Conservation (phyloP, 2,888 invertebrate species). For the Drosophila recens region DNA sequence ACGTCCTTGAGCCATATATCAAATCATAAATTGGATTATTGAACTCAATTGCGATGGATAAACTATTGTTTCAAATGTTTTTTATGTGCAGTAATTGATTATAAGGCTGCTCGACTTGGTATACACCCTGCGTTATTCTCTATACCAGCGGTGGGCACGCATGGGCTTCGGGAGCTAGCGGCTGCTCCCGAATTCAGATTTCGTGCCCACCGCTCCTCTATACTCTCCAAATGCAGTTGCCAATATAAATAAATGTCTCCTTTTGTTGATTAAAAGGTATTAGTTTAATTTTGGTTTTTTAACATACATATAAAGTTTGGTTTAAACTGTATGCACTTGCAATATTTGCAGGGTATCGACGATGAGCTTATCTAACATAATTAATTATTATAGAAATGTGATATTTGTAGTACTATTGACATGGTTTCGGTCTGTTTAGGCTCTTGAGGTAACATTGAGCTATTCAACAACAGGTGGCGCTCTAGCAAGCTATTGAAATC, state of each 20-base stretch:
- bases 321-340: too few relatives aligned
- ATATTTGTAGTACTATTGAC: conserved; percentile 7
- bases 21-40: background rate
- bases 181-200: too few relatives aligned
- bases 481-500: background rate
- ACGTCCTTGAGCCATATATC: conserved; percentile 24
- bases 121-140: background rate
- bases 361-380: background rate
- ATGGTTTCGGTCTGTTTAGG: background rate
- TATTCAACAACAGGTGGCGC: conserved; percentile 16
- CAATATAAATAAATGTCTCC: too few relatives aligned
- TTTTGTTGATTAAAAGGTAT: background rate
- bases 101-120: background rate
- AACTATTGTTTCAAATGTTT: background rate
- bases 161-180: too few relatives aligned
- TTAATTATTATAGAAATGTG: conserved; percentile 4
- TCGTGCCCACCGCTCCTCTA: too few relatives aligned
- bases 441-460: background rate
- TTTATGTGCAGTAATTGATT: background rate
- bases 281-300: background rate
- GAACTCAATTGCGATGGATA: conserved; percentile 14
- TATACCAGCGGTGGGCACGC: too few relatives aligned
- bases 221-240: background rate
- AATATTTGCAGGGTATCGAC: background rate
- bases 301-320: too few relatives aligned